Evolutionary conservation across 2,797 vertebrate species (phyloP), one percentile per base, ranked within the genome.

Genomic region (Macroramphosus scolopax): DNA sequence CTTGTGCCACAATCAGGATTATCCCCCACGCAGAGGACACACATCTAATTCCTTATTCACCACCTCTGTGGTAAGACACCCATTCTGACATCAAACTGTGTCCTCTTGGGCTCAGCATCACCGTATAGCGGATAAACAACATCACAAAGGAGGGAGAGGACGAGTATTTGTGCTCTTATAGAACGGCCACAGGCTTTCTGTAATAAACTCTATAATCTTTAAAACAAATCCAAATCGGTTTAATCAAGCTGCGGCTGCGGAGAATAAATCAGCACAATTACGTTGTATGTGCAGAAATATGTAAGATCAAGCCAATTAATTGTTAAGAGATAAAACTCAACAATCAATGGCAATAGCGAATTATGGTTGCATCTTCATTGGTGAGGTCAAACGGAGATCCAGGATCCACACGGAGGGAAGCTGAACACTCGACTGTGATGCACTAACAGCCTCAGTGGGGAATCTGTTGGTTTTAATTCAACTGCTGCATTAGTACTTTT

Each of bases 41-140:
- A 78, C 72, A 87, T 83, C 75, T 83, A 30, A 85, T 85, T 86
- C 80, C 72, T 66, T 64, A 58, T 68, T 77, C 73, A 63, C 59
- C 63, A 73, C 61, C 62, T 77, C 60, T 64, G 48, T 56, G 53
- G 72, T 51, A 53, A 75, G 61, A 85, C 70, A 78, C 76, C 75
- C 75, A 82, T 81, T 85, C 52, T 37, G 33, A 73, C 74, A 81
- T 83, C 71, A 82, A 80, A 78, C 68, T 66, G 42, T 63, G 54
- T 36, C 51, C 73, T 77, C 59, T 68, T 67, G 65, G 74, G 56
- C 74, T 67, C 54, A 37, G 50, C 38, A 66, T 65, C 51, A 63
- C 43, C 13, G 46, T 29, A 49, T 46, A 72, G 77, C n/a, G n/a
- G n/a, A n/a, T n/a, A n/a, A n/a, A n/a, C n/a, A 62, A 66, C 59